Base-by-base conservation (phyloP, 2,113 vertebrate genomes). In the Cryptotis parvus region DNA sequence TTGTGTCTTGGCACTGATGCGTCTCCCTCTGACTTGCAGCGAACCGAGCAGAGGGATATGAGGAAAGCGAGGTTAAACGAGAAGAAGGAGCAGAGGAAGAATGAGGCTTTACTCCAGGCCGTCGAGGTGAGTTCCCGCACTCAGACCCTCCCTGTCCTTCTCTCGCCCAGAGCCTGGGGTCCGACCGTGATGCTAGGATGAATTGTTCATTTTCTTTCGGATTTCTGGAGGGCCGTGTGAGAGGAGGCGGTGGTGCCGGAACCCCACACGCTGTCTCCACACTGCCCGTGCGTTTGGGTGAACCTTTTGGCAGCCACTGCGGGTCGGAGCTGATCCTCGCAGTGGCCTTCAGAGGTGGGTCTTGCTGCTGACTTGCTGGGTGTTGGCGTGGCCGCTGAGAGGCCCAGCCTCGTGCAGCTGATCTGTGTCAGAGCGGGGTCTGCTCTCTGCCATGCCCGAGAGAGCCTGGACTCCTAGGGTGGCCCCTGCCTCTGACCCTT, bases 61-160 rank as follows among this genome's bases (percentile, higher is more conserved):
- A 98, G 99, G 96, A 99, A 98, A 94, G 98, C 98, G 58, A 99
- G 98, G 86, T 31, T 94, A 41, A 98, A 98, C 95, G 98, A 98
- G 92, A 99, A 98, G 90, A 99, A 98, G 79, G 78, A 98, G 73
- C 96, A 92, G 18, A 29, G 61, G 35, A 97, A 98, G 75, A 98
- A 97, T 91, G 97, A 98, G 35, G 84, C 93, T 61, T 95, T 99
- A 72, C 96, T 99, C 15, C 96, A 96, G 91, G 98, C 98, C 27
- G 97, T 99, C 96, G 98, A 98, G 99, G 99, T 99, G 92, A 85
- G 96, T 96, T 55, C 72, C 82, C 77, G 77, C 22, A 55, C 31
- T 55, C 6, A 18, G 15, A 29, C 66, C 33, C 4, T 31, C 45
- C 33, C 12, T 31, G 55, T 83, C 58, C 68, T 91, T 27, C 6